Base-by-base conservation (phyloP, 2,797 vertebrate genomes). In the Antrozous pallidus region DNA sequence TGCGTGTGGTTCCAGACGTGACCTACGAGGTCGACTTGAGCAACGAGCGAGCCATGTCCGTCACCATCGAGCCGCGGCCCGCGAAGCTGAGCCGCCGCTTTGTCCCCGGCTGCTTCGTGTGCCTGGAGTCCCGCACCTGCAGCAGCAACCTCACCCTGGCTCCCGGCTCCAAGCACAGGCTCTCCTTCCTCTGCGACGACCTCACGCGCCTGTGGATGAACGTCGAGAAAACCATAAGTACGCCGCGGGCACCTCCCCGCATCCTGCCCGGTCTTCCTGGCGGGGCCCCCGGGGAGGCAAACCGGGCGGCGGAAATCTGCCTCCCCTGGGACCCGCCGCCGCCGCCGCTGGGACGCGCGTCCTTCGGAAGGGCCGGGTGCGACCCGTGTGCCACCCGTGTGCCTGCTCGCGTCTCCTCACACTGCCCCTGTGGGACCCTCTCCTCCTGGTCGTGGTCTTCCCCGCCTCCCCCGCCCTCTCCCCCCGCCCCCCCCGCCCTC, bases 141-240 rank as follows among this genome's bases (percentile, higher is more conserved):
- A 95, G 97, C 81, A 51, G 93, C 0, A 91, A 95, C 51, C 17
- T 98, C 93, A 98, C 97, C 26, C 87, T 98, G 47, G 54, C 28
- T 0, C 95, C 98, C 1, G 98, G 98, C 0, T 42, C 85, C 5
- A 38, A 42, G 42, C 94, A 98, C 96, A 96, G 33, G 73, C 95
- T 98, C 88, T 98, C 97, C 33, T 98, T 98, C 93, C 96, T 98
- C 14, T 98, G 98, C 71, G 96, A 97, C 11, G 94, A 98, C 82
- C 88, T 98, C 85, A 97, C 97, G 0, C 97, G 40, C 31, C 96
- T 98, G 78, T 98, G 97, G 97, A 90, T 98, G 93, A 98, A 96
- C 0, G 98, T 96, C 0, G 98, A 98, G 92, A 98, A 98, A 91
- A 92, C 74, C 87, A 95, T 98, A 98, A 97, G 98, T 98, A 98